Conservation (phyloP, 2,113 vertebrate species). For the Noctilio leporinus region DNA sequence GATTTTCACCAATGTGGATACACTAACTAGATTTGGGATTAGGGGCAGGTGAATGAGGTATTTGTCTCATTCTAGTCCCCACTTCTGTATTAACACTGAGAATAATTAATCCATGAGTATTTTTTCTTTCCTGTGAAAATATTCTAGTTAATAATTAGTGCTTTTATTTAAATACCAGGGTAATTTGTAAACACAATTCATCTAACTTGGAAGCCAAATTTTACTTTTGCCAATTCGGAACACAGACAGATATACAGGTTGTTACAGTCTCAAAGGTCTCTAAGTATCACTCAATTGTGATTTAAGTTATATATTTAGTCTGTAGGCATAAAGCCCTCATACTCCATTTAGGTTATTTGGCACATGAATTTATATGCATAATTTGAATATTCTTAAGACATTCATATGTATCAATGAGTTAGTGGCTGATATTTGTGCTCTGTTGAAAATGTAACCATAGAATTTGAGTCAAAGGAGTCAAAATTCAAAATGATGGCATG, state of each 20-base stretch:
- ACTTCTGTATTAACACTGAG: neutral
- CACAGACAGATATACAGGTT: neutral
- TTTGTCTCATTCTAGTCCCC: neutral
- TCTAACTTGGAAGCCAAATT: neutral
- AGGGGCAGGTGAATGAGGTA: neutral
- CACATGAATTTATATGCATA: neutral
- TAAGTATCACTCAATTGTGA: neutral
- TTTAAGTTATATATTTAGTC: neutral
- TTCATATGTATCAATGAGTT: neutral
- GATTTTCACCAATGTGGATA: neutral
- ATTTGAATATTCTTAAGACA: neutral
- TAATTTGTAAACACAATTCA: neutral
- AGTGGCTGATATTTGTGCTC: neutral
- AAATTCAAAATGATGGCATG: neutral
- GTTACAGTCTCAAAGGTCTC: neutral
- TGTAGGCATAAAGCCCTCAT: neutral
- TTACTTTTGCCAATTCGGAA: neutral
- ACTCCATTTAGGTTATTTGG: neutral
- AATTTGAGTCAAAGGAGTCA: constrained; percentile 5
- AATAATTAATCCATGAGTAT: neutral
- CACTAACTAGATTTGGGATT: neutral
- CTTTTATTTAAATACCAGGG: neutral
- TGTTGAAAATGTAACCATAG: neutral
- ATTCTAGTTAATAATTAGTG: neutral
- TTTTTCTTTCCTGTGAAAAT: neutral